Evolutionary conservation across 1,140 invertebrate genomes (phyloP).

Genomic region (Asobara japonica): DNA sequence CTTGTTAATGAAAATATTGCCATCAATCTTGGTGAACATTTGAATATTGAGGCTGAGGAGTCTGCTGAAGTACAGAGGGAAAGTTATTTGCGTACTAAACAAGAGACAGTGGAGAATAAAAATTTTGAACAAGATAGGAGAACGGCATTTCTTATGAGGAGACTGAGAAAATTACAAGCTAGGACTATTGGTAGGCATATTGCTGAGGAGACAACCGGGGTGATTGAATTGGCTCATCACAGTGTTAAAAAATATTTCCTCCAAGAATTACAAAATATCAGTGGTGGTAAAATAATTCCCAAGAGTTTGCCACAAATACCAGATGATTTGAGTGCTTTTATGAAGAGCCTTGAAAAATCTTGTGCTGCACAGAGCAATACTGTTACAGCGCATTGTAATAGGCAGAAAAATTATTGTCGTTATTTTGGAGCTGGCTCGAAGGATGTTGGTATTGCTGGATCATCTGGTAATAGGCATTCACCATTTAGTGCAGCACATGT

Average conservation of each 20-base stretch:
- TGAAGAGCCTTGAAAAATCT: constrained; percentile 61
- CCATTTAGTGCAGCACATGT: constrained; percentile 64
- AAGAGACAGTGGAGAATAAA: constrained; percentile 64
- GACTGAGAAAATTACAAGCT: constrained; percentile 80
- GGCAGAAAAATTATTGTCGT: constrained; percentile 57
- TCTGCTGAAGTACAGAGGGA: constrained; percentile 60
- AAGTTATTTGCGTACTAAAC: constrained; percentile 50
- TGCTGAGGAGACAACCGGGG: constrained; percentile 77
- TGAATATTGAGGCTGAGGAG: constrained; percentile 51
- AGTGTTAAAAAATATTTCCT: constrained; percentile 61
- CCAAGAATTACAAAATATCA: constrained; percentile 58
- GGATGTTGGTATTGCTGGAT: constrained; percentile 57
- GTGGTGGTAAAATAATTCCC: constrained; percentile 46
- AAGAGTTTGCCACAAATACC: constrained; percentile 51
- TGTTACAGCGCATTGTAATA: constrained; percentile 39
- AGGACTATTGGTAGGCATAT: constrained; percentile 77
- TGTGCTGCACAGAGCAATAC: constrained; percentile 58
- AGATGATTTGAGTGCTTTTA: constrained; percentile 52
- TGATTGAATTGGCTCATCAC: constrained; percentile 77
- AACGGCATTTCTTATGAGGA: constrained; percentile 75
- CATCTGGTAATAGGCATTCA: constrained; percentile 35
- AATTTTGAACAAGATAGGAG: constrained; percentile 75
- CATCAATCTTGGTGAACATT: constrained; percentile 51
- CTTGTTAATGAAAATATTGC: constrained; percentile 69
- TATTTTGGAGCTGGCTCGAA: constrained; percentile 74